Evolutionary conservation across 35 echinoderm and acorn worm species (phyloP).

Genomic region (Ptychodera flava): DNA sequence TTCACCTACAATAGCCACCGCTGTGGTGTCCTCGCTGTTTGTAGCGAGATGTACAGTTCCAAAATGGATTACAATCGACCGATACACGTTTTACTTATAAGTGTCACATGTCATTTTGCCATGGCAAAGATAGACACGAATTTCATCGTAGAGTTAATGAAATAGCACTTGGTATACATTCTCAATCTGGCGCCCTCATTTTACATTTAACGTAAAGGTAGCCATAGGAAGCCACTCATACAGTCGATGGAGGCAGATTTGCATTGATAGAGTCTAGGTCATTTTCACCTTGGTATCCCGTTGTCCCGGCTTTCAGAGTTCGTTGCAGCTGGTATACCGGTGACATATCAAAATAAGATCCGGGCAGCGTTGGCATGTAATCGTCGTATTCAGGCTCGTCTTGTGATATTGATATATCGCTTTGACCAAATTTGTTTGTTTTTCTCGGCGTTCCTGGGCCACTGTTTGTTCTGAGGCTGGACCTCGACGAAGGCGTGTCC

Average conservation of each 20-base stretch:
- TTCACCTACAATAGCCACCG: no score
- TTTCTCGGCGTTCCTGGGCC: background rate
- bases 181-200: no score
- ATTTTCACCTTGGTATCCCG: background rate
- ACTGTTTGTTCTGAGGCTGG: background rate
- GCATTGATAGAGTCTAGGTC: background rate
- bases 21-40: no score
- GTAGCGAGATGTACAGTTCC: no score
- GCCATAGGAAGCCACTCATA: no score
- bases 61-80: no score
- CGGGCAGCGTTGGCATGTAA: slow-evolving; percentile 79
- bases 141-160: no score
- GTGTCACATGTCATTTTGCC: no score
- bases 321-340: background rate
- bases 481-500: background rate
- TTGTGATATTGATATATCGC: slow-evolving; percentile 31
- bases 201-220: no score
- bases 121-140: no score
- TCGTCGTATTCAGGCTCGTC: slow-evolving; percentile 85
- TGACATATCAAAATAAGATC: slow-evolving; percentile 63
- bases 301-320: background rate
- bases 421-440: background rate
- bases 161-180: no score
- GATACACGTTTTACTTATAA: no score
- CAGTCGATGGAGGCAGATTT: background rate